Percentiles rank a stretch among this genome's conserved stretches.
Evolutionary conservation across 2,888 invertebrate genomes (phyloP).

Genomic region (Catocala fraxini): DNA sequence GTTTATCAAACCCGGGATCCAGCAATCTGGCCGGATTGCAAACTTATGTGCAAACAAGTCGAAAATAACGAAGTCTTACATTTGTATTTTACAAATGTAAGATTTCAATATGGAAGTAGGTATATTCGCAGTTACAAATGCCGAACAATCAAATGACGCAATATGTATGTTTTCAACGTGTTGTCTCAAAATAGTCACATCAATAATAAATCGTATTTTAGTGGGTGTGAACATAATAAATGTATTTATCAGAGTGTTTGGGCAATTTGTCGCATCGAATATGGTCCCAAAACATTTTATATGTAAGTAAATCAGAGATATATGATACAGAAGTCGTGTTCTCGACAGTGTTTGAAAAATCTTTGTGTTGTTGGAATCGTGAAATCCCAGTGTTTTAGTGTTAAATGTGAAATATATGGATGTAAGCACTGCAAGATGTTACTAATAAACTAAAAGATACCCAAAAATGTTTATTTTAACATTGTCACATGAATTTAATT

Average conservation of each 20-base stretch:
- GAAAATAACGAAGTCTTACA: too few species aligned
- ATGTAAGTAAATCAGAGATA: conserved; percentile 31
- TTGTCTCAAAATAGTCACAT: conserved; percentile 7
- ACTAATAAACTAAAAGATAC: conserved; percentile 56
- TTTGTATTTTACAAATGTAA: too few species aligned
- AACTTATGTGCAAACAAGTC: too few species aligned
- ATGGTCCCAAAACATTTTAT: conserved; percentile 27
- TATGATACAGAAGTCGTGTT: conserved; percentile 18
- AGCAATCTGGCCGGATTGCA: too few species aligned
- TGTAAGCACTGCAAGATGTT: conserved; percentile 61
- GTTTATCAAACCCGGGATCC: too few species aligned
- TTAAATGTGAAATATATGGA: conserved; percentile 33
- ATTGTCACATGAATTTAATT: conserved; percentile 72
- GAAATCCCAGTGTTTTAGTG: conserved; percentile 34
- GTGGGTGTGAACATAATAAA: conserved; percentile 21
- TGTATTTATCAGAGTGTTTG: conserved; percentile 16
- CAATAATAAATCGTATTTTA: conserved; percentile 33
- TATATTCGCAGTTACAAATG: too few species aligned
- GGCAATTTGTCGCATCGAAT: conserved; percentile 29
- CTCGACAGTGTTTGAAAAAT: conserved; percentile 26
- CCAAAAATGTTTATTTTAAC: conserved; percentile 69
- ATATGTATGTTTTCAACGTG: background rate
- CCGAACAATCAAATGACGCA: background rate
- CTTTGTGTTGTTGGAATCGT: conserved; percentile 33
- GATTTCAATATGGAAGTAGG: too few species aligned